A percentile compares a stretch with the other conserved stretches of the same genome.
Evolutionary conservation across 2,113 vertebrate species (phyloP).

Genomic region (Rhabdornis inornatus): DNA sequence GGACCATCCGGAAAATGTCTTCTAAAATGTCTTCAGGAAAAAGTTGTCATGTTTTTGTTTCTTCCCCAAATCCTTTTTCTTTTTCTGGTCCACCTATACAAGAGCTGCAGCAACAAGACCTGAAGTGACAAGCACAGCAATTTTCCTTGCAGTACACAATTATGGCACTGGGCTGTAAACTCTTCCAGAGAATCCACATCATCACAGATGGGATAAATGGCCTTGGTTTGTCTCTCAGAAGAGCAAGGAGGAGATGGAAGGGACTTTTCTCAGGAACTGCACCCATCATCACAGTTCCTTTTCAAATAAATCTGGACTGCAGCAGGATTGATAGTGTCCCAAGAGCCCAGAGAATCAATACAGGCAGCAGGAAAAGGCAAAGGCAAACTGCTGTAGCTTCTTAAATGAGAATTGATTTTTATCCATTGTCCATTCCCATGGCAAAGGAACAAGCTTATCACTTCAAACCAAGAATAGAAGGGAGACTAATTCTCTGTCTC

Average conservation of each 20-base stretch:
- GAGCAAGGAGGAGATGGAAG: background rate
- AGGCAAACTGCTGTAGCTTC: constrained; percentile 39
- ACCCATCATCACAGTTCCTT: background rate
- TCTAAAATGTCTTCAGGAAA: background rate
- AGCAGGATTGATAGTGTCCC: constrained; percentile 34
- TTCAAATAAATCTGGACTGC: background rate
- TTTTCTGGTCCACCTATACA: background rate
- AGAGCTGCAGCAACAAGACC: background rate
- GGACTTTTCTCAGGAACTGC: background rate
- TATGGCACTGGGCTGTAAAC: background rate
- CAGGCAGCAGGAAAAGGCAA: constrained; percentile 50
- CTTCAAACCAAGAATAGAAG: constrained; percentile 54
- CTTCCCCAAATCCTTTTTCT: background rate
- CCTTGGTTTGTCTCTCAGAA: background rate
- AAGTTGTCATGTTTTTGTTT: rapidly evolving
- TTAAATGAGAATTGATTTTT: constrained; percentile 73
- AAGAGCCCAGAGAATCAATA: constrained; percentile 39
- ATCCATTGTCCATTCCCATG: constrained; percentile 49
- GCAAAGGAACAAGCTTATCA: constrained; percentile 60
- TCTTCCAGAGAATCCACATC: background rate
- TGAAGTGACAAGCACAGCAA: background rate
- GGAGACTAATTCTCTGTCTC: constrained; percentile 62
- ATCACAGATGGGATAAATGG: background rate
- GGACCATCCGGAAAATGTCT: background rate
- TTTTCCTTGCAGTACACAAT: background rate